A percentile compares a stretch with the other conserved stretches of the same genome.
These are phyloP conservation scores for Montipora sp. DNA, from an alignment of 64 coral and sea anemone genomes.

Conservation along the genomic window DNA sequence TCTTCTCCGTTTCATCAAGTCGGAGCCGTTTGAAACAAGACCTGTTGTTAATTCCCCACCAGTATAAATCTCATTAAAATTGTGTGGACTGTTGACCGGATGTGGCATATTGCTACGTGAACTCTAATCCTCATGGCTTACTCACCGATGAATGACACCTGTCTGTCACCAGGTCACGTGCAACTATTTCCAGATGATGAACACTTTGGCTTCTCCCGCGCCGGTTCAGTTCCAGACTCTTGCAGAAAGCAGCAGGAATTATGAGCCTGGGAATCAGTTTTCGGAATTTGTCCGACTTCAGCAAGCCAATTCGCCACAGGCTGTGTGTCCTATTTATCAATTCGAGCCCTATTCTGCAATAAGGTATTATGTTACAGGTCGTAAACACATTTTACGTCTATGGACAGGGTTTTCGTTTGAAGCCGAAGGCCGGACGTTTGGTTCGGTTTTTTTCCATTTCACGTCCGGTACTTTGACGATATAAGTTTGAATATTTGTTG, in stretches of 20 bases:
- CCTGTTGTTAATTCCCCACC: too few relatives aligned
- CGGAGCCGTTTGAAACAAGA: too few relatives aligned
- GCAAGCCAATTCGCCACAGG: conserved; percentile 32
- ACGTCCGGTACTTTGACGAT: too few relatives aligned
- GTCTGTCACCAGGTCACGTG: conserved; percentile 79
- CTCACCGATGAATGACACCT: conserved; percentile 3
- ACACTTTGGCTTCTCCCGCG: conserved; percentile 60
- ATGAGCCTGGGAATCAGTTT: conserved; percentile 98
- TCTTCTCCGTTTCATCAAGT: too few relatives aligned
- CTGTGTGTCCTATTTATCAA: conserved; percentile 54
- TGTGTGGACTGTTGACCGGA: too few relatives aligned
- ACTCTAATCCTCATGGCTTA: not conserved
- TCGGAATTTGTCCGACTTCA: conserved; percentile 78
- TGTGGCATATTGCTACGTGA: too few relatives aligned
- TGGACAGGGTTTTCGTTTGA: too few relatives aligned
- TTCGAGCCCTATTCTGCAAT: conserved; percentile 64
- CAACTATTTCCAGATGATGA: conserved; percentile 96
- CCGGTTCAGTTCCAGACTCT: conserved; percentile 93
- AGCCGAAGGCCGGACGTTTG: too few relatives aligned
- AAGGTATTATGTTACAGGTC: not conserved
- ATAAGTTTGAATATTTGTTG: too few relatives aligned
- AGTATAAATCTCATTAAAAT: too few relatives aligned
- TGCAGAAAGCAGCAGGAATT: conserved; percentile 83
- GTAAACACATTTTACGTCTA: too few relatives aligned
- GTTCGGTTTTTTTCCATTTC: too few relatives aligned